Base-by-base conservation (phyloP, 2,888 invertebrate genomes). In the Lasioglossum zephyrum region DNA sequence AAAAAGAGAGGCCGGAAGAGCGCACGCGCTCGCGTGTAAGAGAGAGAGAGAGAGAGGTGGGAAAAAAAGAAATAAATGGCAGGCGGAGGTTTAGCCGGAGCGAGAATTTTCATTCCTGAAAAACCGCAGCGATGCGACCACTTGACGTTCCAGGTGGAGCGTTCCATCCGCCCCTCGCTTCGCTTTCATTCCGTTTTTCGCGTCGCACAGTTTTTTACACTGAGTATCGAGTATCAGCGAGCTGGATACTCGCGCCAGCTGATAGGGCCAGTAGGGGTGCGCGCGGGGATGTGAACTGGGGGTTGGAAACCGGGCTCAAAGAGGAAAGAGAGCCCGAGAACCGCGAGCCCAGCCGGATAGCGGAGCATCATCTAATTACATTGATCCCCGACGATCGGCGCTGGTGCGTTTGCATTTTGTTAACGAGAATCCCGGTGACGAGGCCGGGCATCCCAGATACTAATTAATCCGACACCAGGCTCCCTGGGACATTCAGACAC, bases 71-170 rank as follows among this genome's bases (percentile, higher is more conserved):
- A 41, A 69, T 57, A n/a, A 16, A 2, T 11, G 70, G 3, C 36
- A 47, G 26, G 74, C 57, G 4, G n/a, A 4, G 57, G 44, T 57
- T 36, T 36, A 77, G 53, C 57, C 8, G 18, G 0, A 60, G 69
- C 82, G 78, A 72, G 70, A 53, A 85, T 74, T 77, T 84, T 84
- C 63, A 60, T 80, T 73, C 26, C 36, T 73, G 77, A 75, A 84
- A 86, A 80, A 80, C 70, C 60, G 5, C 77, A n/a, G 49, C 74
- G 74, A 77, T 70, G 44, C 60, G 44, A 74, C 74, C 80, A 84
- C 84, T 86, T 70, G 80, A 80, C 70, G 80, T 80, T 80, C 53
- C 36, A 70, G 41, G 31, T 66, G 74, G 80, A 47, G 49, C 39
- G 31, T 66, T 70, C n/a, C n/a, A n/a, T 41, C 16, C 72, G 31